Base-by-base conservation (phyloP, 2,797 vertebrate genomes). In the Notoglanidium macrostoma region DNA sequence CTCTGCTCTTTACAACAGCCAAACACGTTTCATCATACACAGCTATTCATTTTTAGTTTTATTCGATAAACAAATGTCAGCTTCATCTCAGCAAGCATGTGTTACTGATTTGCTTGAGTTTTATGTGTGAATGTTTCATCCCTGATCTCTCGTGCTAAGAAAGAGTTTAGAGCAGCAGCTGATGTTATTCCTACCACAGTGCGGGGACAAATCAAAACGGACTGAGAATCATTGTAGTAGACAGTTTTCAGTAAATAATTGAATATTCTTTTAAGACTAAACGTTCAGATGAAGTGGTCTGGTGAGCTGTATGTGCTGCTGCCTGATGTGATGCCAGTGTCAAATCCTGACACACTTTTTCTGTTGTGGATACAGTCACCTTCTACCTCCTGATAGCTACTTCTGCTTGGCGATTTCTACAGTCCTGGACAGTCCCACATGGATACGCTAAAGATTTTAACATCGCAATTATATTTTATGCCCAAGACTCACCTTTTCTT, bases 111-210 rank as follows among this genome's bases (percentile, higher is more conserved):
- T 63, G 9, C 57, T 40, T 32, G 12, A 26, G 46, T 55, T 81
- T 81, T 54, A 81, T 61, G 68, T 54, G 67, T 85, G 67, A 81
- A 85, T 46, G 32, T 26, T 81, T 23, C 32, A 55, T 85, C 85
- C 55, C 83, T 74, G 11, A 51, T 79, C 68, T 70, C 70, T 84
- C 15, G n/a, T 23, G 54, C 29, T 85, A n/a, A 54, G 35, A 21
- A 21, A 40, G 40, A 72, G 1, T 57, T 26, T 54, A 59, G 32
- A 19, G 32, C 46, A 32, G n/a, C 67, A 54, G 65, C 23, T 80
- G 74, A 59, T 70, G 10, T 81, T 54, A 46, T 55, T 80, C 15
- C 15, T 32, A 67, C 44, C 44, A n/a, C 55, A 51, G 17, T 57
- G 8, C 19, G 49, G 12, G 65, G 32, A 15, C 23, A 70, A 63